Base-by-base conservation (phyloP, 2,888 invertebrate species). In the Caenorhabditis plicata region DNA sequence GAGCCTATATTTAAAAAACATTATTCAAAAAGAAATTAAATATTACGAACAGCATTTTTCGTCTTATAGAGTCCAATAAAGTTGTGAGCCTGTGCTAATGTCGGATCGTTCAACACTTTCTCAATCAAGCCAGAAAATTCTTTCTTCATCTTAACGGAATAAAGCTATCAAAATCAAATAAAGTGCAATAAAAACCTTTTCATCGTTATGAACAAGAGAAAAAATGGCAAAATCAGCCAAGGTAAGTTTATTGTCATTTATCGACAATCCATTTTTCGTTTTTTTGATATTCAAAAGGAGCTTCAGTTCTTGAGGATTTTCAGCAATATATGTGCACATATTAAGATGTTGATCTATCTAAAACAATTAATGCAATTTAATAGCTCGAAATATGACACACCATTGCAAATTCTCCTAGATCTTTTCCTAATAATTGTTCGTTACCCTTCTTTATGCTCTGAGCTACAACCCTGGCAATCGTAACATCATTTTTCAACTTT, bases 201-300 rank as follows among this genome's bases (percentile, higher is more conserved):
- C 49, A 31, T 66, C 48, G 25, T 50, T 49, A 23, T 66, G 68
- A 25, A 64, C 36, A n/a, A 74, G 29, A 1, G 65, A 46, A 54
- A 68, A 75, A 13, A 75, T 55, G 2, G 70, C 68, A 20, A 71
- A 47, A 46, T 75, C 75, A 13, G 73, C 73, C 4, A 66, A 48
- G 17, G 68, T 73, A 19, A 65, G 27, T 8, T 52, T 47, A 19
- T 62, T 58, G n/a, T 36, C 26, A 31, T 35, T n/a, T n/a, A n/a
- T n/a, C n/a, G n/a, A n/a, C n/a, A n/a, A n/a, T n/a, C n/a, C n/a
- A n/a, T n/a, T n/a, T n/a, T n/a, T n/a, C n/a, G n/a, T n/a, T n/a
- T n/a, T n/a, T n/a, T n/a, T n/a, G n/a, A 44, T 50, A 27, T 40
- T 40, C 27, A 40, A 15, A 44, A n/a, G n/a, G n/a, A n/a, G n/a